Conservation (phyloP, 30 jellyfish, hydroid and myxozoan genomes). For the Aurelia coerulea region DNA sequence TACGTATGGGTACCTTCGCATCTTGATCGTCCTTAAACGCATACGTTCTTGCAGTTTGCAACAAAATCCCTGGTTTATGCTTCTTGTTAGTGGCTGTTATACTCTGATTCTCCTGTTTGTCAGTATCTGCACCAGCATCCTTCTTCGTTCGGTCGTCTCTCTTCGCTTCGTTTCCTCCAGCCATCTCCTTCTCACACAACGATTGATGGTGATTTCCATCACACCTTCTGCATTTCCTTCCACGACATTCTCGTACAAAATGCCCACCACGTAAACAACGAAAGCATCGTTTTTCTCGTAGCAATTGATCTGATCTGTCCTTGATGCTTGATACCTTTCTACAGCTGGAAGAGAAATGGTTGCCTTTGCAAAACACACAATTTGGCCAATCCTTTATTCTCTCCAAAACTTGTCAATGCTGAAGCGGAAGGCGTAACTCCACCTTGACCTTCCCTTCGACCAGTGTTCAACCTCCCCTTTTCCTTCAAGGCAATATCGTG, state of each 20-base stretch:
- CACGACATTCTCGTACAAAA: neutral
- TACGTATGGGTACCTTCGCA: too few species aligned
- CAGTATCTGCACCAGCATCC: neutral
- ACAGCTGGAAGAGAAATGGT: neutral
- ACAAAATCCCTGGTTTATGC: too few species aligned
- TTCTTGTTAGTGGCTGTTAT: too few species aligned
- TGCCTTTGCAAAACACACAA: neutral
- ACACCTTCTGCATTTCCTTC: neutral
- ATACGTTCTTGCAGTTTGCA: too few species aligned
- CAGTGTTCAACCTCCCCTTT: neutral
- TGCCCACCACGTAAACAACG: conserved; percentile 4
- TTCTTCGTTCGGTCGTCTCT: neutral
- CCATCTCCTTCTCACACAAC: conserved; percentile 1
- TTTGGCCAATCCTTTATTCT: neutral
- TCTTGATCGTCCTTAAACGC: too few species aligned
- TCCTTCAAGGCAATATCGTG: neutral
- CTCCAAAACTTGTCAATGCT: neutral
- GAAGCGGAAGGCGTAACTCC: neutral
- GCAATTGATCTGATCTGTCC: neutral
- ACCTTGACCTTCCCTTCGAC: neutral
- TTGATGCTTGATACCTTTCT: neutral
- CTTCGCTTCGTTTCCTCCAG: conserved; percentile 1
- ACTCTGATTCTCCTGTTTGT: neutral
- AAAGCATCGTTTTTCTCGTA: neutral
- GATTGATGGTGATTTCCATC: conserved; percentile 1